Evolutionary conservation across 2,797 vertebrate genomes (phyloP).

Genomic region (Myripristis murdjan): DNA sequence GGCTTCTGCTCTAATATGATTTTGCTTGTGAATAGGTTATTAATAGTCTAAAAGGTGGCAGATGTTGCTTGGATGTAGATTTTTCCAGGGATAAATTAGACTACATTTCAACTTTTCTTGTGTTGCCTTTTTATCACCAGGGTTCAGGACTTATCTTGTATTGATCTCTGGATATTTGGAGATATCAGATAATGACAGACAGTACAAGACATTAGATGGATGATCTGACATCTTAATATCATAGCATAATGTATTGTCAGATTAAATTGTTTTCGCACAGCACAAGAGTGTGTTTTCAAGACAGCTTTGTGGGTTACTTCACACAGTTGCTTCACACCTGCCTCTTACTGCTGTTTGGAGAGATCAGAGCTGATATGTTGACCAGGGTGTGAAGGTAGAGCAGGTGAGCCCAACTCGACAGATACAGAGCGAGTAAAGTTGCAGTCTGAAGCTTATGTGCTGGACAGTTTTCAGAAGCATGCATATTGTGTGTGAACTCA

Average conservation of each 20-base stretch:
- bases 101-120: neutral
- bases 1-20: slow-evolving; percentile 38
- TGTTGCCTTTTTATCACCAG: neutral
- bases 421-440: slow-evolving; percentile 1
- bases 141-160: neutral
- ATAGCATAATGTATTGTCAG: neutral
- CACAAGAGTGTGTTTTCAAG: neutral
- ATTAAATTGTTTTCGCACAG: neutral
- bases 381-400: neutral
- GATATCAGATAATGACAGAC: neutral
- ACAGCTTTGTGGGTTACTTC: neutral
- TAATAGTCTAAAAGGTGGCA: slow-evolving; percentile 27
- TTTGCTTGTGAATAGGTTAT: slow-evolving; percentile 26
- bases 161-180: neutral
- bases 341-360: neutral
- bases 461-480: neutral
- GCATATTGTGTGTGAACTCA: neutral
- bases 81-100: neutral
- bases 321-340: neutral
- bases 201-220: too few relatives aligned
- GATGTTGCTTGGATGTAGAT: neutral
- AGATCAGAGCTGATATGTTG: neutral
- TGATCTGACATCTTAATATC: neutral
- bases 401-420: neutral
- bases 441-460: neutral